Evolutionary conservation across 1,140 invertebrate genomes (phyloP), one percentile per base, ranked within the genome.

Genomic region (Mercenaria mercenaria): DNA sequence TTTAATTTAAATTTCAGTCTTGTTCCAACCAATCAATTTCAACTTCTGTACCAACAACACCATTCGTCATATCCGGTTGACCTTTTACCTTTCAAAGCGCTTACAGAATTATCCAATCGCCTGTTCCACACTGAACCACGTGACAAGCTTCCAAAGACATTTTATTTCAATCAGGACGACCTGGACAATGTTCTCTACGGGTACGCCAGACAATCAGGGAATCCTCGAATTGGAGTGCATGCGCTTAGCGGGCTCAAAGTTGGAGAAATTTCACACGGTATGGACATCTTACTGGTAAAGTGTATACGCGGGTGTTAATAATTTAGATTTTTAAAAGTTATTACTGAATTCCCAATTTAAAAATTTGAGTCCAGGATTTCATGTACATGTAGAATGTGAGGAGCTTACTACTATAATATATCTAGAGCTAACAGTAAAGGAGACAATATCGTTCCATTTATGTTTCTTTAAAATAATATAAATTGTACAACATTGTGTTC

Each of bases 141-240:
- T 39, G 34, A 87, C 11, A 77, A 86, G 32, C 85, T 90, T 52
- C 88, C 90, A 23, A 80, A 90, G 0, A 89, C 91, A 2, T 92
- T 94, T 69, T 91, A 82, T 29, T 96, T 95, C 90, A 91, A 90
- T 20, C 93, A 95, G 52, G 93, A 93, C 29, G 94, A 95, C n/a
- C 85, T 96, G 20, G 95, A 96, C 85, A 94, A 95, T 92, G 93
- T 95, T 6, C 80, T 96, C 6, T 96, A 95, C 80, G 95, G 95
- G 0, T 95, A 95, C 81, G 90, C 94, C 13, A 90, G 92, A 61
- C 88, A 91, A 13, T 86, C 86, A 18, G 82, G 82, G 13, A 88
- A 89, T 37, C 87, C 91, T 56, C 77, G 91, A 52, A 91, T 88
- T 29, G 91, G 92, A 26, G 92, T 93, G 10, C 95, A 96, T 76